Evolutionary conservation across 2,113 vertebrate species (phyloP).

Genomic region (Origma solitaria): DNA sequence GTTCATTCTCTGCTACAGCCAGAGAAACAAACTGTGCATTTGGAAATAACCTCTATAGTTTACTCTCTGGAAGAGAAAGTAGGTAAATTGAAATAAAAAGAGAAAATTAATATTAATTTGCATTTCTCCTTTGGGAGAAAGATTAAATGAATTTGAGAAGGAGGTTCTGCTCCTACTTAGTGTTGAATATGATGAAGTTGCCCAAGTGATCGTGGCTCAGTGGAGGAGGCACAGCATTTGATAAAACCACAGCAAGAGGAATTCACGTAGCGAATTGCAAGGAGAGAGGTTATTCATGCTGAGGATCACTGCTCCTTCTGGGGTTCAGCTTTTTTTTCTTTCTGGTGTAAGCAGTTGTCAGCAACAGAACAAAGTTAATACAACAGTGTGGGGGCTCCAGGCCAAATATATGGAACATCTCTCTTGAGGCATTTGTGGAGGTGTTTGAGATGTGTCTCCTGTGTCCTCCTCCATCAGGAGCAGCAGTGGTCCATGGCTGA

Average conservation of each 20-base stretch:
- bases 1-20: not conserved
- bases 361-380: not conserved
- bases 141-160: constrained; percentile 13
- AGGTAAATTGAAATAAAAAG: not conserved
- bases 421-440: not conserved
- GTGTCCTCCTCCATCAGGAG: not conserved
- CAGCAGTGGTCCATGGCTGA: not conserved
- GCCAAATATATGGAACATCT: not conserved
- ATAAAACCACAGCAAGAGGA: not conserved
- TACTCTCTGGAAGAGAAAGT: not conserved
- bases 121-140: not conserved
- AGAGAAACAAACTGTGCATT: not conserved
- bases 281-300: not conserved
- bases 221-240: not conserved
- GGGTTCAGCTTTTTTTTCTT: not conserved
- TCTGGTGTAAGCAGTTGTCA: not conserved
- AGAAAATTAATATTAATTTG: not conserved
- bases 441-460: not conserved
- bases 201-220: not conserved
- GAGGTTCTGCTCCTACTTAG: constrained; percentile 22
- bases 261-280: not conserved
- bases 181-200: not conserved
- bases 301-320: not conserved
- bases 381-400: not conserved
- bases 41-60: not conserved